Percentiles rank a stretch among this genome's conserved stretches.
These are phyloP conservation scores for Ancistrus triradiatus DNA, from an alignment of 2,113 vertebrate genomes.

Conservation along the genomic window DNA sequence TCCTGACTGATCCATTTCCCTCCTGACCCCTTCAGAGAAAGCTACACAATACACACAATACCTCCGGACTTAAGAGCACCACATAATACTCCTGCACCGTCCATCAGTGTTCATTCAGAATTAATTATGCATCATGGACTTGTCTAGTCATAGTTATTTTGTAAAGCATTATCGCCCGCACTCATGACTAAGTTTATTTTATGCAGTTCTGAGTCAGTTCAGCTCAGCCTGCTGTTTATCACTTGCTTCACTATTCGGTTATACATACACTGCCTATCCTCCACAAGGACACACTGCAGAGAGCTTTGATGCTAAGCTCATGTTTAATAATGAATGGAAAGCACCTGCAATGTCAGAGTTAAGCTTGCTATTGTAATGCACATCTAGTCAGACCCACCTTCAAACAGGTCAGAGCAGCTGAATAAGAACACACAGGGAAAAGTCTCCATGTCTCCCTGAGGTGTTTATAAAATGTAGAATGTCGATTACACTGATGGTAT, in stretches of 20 bases:
- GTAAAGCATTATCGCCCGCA: background rate
- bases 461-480: no score
- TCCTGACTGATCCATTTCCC: conserved; percentile 69
- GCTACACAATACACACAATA: conserved; percentile 55
- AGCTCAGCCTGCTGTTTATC: background rate
- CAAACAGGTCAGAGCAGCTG: conserved; percentile 35
- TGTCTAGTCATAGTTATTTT: background rate
- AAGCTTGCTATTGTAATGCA: conserved; percentile 6
- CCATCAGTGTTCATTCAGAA: background rate
- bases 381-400: conserved; percentile 28
- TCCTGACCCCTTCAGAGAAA: conserved; percentile 57
- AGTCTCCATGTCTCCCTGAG: no score
- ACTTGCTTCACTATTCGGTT: no score
- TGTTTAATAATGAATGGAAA: conserved; percentile 28
- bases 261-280: background rate
- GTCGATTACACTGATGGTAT: no score
- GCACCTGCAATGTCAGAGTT: conserved; percentile 20
- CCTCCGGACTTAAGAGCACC: conserved; percentile 55
- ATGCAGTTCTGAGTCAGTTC: background rate
- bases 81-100: background rate
- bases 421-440: no score
- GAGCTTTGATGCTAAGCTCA: background rate
- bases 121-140: background rate
- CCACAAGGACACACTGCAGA: background rate
- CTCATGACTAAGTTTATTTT: background rate